These are phyloP conservation scores for Trachelus stipa DNA, from an alignment of 2,888 invertebrate species.

Conservation along the genomic window DNA sequence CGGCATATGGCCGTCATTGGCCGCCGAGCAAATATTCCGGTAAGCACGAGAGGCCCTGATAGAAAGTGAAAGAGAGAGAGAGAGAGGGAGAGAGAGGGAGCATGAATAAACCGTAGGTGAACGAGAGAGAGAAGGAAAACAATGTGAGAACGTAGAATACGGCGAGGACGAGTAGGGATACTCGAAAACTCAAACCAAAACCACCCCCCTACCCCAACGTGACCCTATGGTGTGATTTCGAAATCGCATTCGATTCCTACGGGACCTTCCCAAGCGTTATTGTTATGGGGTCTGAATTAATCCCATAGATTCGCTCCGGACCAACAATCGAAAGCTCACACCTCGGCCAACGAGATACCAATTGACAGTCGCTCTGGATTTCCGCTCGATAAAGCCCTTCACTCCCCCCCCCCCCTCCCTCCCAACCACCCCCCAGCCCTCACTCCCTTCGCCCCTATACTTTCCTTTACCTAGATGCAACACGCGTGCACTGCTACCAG, in stretches of 20 bases:
- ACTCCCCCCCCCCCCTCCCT: no score
- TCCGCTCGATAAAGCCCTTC: background rate
- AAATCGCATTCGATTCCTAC: conserved; percentile 55
- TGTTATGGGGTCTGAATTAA: conserved; percentile 43
- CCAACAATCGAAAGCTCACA: conserved; percentile 43
- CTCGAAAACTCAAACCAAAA: conserved; percentile 7
- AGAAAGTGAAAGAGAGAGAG: conserved; percentile 6
- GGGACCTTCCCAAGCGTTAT: conserved; percentile 32
- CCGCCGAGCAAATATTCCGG: conserved; percentile 48
- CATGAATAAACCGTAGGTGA: conserved; percentile 11
- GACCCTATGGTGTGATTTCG: conserved; percentile 58
- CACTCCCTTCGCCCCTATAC: background rate
- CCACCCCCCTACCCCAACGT: conserved; percentile 18
- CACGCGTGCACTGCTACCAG: no score
- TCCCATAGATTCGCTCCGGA: conserved; percentile 43
- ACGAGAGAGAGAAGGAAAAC: conserved; percentile 18
- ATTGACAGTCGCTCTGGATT: background rate
- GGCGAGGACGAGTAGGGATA: conserved; percentile 2
- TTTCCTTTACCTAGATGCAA: background rate
- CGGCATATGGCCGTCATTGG: conserved; percentile 54
- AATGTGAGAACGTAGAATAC: conserved; percentile 1
- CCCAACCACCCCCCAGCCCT: no score
- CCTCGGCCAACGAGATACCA: background rate
- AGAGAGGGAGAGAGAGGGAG: conserved; percentile 19
- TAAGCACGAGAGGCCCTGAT: conserved; percentile 19